Base-by-base conservation (phyloP, 2,797 vertebrate species). In the Fringilla coelebs region DNA sequence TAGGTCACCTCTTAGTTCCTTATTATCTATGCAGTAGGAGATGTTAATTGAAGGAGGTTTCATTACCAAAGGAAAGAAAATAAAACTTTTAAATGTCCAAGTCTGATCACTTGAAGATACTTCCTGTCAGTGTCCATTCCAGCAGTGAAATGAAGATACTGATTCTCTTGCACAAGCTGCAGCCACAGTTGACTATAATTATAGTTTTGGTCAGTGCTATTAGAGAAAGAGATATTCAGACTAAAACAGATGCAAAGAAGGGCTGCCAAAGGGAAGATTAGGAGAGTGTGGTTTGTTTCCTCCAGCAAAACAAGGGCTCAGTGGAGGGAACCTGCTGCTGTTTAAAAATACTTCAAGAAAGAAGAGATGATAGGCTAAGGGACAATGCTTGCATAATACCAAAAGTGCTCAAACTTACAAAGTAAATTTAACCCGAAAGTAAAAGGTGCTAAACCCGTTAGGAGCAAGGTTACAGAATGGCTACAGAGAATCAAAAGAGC, bases 171-270 rank as follows among this genome's bases (percentile, higher is more conserved):
- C 75, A 83, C 31, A 62, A 54, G 78, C 51, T 12, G 1, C 41
- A 74, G 58, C 65, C 84, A 6, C 68, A 80, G 61, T 88, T 55
- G 61, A 80, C 79, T 90, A n/a, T 71, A 89, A 83, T 80, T 94
- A 85, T 8, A 67, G 48, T 80, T 95, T 93, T 83, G 65, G 65
- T 91, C 61, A 55, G 65, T 67, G 52, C 51, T 83, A 29, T 77
- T 74, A 57, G 26, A 78, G 84, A 93, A 88, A 86, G 51, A 65
- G 13, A 72, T 85, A 84, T 21, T 90, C 77, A 94, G 66, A 58
- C 58, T 92, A 86, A 92, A 92, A 72, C 85, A 93, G 90, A 95
- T 86, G 86, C 83, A 72, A 86, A 92, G 83, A 93, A 93, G 18
- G 25, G 62, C 74, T 96, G 88, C 88, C 80, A 92, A 80, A 75